Evolutionary conservation across 2,888 invertebrate species (phyloP).

Genomic region (Crocallis elinguaria): DNA sequence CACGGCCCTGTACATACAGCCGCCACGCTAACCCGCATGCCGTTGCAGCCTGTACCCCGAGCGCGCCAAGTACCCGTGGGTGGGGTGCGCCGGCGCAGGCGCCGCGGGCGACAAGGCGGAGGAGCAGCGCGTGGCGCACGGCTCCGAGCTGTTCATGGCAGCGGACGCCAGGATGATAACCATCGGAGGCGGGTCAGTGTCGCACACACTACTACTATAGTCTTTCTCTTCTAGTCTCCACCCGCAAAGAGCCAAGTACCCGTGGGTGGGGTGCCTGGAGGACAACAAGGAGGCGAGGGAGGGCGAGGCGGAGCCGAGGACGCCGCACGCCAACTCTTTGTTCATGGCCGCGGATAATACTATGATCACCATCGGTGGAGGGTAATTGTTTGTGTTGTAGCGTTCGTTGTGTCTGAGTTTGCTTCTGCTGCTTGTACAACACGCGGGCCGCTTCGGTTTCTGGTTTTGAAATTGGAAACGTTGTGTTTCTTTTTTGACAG

Average conservation of each 20-base stretch:
- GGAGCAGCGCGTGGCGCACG: conserved; percentile 89
- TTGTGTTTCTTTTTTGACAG: too few relatives aligned
- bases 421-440: too few relatives aligned
- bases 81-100: conserved; percentile 86
- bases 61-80: conserved; percentile 97
- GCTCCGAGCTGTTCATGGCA: conserved; percentile 97
- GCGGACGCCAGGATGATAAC: conserved; percentile 97
- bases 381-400: conserved; percentile 86
- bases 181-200: conserved; percentile 96
- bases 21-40: conserved; percentile 33
- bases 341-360: conserved; percentile 97
- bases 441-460: too few relatives aligned
- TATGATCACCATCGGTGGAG: conserved; percentile 97
- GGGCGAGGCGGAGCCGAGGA: conserved; percentile 57
- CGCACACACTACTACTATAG: not conserved
- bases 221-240: conserved; percentile 79
- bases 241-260: conserved; percentile 94
- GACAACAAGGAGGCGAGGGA: conserved; percentile 64
- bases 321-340: conserved; percentile 91
- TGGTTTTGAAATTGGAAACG: too few relatives aligned
- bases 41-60: conserved; percentile 90
- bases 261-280: conserved; percentile 95
- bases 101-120: conserved; percentile 74
- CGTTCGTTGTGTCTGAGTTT: not conserved
- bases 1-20: conserved; percentile 2